Evolutionary conservation across 1,140 invertebrate genomes (phyloP).

Genomic region (Penaeus japonicus): DNA sequence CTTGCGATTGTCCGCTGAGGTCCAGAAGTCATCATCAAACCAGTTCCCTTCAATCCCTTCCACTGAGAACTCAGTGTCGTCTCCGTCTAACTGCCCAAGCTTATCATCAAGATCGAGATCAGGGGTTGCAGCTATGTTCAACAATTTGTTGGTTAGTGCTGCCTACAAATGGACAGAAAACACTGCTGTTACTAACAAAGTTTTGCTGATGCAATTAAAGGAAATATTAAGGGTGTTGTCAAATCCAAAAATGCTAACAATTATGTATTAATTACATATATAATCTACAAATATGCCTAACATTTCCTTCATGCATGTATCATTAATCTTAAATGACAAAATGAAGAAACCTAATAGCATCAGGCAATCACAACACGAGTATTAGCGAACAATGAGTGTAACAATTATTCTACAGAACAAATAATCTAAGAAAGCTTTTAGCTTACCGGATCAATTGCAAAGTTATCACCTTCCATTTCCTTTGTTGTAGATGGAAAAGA

Average conservation of each 20-base stretch:
- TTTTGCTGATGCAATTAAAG: neutral
- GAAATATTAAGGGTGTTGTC: too few species aligned
- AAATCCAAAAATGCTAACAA: too few species aligned
- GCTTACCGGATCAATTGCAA: conserved; percentile 53
- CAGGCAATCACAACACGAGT: neutral
- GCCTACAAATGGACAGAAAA: conserved; percentile 22
- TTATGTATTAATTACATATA: too few species aligned
- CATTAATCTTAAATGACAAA: too few species aligned
- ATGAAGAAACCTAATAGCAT: too few species aligned
- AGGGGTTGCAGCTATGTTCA: conserved; percentile 1
- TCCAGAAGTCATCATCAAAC: conserved; percentile 57
- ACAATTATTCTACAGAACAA: too few species aligned
- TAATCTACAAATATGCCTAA: too few species aligned
- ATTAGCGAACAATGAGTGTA: neutral
- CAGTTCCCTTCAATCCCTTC: conserved; percentile 62
- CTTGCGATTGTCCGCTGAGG: conserved; percentile 64
- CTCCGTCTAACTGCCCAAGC: conserved; percentile 11
- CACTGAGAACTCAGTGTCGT: conserved; percentile 24
- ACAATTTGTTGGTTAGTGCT: conserved; percentile 37
- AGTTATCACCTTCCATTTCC: conserved; percentile 51
- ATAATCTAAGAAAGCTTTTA: too few species aligned
- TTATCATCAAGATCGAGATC: conserved; percentile 46
- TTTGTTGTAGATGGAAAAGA: conserved; percentile 31
- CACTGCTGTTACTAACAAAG: neutral
- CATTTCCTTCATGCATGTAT: too few species aligned